Evolutionary conservation across 2,797 vertebrate species (phyloP).

Genomic region (Trachurus trachurus): DNA sequence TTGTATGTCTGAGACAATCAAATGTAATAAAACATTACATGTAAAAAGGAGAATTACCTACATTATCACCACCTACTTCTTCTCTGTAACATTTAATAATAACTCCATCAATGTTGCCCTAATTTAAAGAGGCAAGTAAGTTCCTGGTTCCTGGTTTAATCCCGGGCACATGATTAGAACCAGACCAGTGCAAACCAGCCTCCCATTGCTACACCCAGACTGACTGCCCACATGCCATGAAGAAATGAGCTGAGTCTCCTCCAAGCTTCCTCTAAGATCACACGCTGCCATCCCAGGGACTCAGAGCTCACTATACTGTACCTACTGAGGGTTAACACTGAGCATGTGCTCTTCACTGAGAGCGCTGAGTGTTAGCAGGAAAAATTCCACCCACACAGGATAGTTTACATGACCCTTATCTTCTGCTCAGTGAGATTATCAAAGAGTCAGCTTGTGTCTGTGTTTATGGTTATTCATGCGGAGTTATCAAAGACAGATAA

Average conservation of each 20-base stretch:
- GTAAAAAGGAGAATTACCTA: neutral
- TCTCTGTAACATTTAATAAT: neutral
- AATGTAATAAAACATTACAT: too few relatives aligned
- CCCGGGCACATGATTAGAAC: neutral
- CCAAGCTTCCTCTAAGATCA: neutral
- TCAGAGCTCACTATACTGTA: neutral
- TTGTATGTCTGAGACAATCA: neutral
- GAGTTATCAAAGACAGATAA: constrained; percentile 55
- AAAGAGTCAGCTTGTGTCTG: constrained; percentile 22
- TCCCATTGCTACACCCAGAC: neutral
- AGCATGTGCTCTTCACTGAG: constrained; percentile 9
- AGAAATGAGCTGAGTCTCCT: neutral
- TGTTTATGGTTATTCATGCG: constrained; percentile 24
- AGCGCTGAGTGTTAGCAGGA: constrained; percentile 15
- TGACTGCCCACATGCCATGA: neutral
- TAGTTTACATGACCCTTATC: constrained; percentile 47
- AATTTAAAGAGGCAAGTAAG: neutral
- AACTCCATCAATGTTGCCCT: neutral
- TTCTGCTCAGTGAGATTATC: constrained; percentile 41
- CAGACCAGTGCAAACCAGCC: constrained; percentile 2
- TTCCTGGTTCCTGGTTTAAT: neutral
- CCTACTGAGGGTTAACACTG: constrained; percentile 1
- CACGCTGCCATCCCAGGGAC: constrained; percentile 19
- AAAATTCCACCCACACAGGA: constrained; percentile 35
- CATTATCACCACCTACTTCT: neutral